Base-by-base conservation (phyloP, 2,113 vertebrate genomes). In the Pelobates fuscus region DNA sequence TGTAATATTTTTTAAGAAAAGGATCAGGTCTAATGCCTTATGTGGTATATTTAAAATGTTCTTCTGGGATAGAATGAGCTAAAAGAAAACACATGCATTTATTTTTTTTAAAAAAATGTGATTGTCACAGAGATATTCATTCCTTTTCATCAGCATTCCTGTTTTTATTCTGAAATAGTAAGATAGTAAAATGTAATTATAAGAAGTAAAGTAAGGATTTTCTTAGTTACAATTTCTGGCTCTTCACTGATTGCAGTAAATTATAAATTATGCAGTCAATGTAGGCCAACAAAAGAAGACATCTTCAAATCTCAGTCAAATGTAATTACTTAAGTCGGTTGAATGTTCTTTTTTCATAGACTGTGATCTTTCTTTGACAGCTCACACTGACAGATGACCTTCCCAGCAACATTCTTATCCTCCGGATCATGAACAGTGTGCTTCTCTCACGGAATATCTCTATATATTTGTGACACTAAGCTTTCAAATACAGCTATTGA, bases 211-310 rank as follows among this genome's bases (percentile, higher is more conserved):
- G 88, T 84, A 84, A 84, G 86, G 83, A 86, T 88, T 90, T 88
- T 89, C 87, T 89, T 89, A 83, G 90, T 92, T 92, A 86, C 85
- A 82, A 87, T 87, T 84, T 77, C 86, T 84, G 82, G 85, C 77
- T 84, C 86, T 90, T 85, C 84, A 80, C 87, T 93, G 91, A 93
- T 92, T 92, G 89, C 89, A 84, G 89, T 93, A 92, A 94, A 94
- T 95, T 96, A 96, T 96, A 94, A 96, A 97, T 96, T 93, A 96
- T 95, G 94, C 93, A 95, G 92, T 92, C 94, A 92, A 85, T 94
- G 94, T 93, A 93, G 94, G 90, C 91, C 94, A 94, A 95, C 94
- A 95, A 94, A 98, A 96, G 94, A 96, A 97, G 95, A 98, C 94
- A 95, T 97, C 94, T 91, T 92, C 92, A 92, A 93, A 94, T 94